Base-by-base conservation (phyloP, 1,140 invertebrate genomes). In the Latrodectus geometricus region DNA sequence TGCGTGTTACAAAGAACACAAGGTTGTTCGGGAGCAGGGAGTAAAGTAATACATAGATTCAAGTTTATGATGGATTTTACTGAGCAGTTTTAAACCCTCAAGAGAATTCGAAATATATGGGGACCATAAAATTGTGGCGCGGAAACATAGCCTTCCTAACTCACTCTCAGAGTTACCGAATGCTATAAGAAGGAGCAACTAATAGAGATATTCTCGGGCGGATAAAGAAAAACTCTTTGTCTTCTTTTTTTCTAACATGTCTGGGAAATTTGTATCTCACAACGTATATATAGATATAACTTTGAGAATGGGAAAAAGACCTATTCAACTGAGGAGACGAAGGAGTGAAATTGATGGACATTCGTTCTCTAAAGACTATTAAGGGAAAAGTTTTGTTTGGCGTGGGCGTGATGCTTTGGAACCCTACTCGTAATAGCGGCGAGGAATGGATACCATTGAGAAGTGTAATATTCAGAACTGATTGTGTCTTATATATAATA, bases 1-100 rank as follows among this genome's bases (percentile, higher is more conserved):
- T 35, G 35, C 35, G 35, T 35, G 35, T 35, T 35, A 35, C 35
- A 35, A 35, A 1, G 35, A 35, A 35, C 35, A 35, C 35, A 35
- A 35, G 5, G 35, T 35, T 35, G 35, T 35, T 35, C 35, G 35
- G 35, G 35, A 35, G 35, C 5, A 3, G 35, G 35, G 35, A 35
- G 72, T 74, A 74, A 74, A 74, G 17, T 50, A 52, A 74, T 48
- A 74, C 72, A 74, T 74, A 74, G 72, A 74, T 74, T n/a, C 52
- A 17, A 49, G 72, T 20, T 74, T n/a, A 50, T 20, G 15, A 72
- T 52, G 49, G 49, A 50, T 15, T 74, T 74, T 74, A n/a, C 12
- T 50, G 49, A 74, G 52, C 1, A n/a, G 72, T 50, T 52, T 50
- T 35, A 74, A 52, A 74, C 52, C 20, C 72, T 74, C 72, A 74